Evolutionary conservation across 2,113 vertebrate species (phyloP).

Genomic region (Tachycineta bicolor): DNA sequence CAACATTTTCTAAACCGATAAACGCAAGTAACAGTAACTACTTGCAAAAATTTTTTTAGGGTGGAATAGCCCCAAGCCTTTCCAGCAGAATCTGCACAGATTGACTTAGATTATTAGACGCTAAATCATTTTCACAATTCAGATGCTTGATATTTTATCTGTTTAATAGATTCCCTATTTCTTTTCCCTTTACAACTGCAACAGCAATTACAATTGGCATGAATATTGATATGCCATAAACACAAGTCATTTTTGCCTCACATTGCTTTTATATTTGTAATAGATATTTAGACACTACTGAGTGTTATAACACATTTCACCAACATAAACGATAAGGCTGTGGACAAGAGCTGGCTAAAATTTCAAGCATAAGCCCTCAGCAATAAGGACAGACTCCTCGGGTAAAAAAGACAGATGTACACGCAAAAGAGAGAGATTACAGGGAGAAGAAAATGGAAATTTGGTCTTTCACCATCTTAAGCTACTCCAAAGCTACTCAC

Average conservation of each 20-base stretch:
- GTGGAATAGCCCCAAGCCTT: not conserved
- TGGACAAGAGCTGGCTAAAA: not conserved
- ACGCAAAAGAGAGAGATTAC: not conserved
- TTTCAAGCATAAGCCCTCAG: not conserved
- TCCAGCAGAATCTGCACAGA: slow-evolving; percentile 19
- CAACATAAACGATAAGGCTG: not conserved
- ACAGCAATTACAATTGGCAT: slow-evolving; percentile 16
- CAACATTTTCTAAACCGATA: not conserved
- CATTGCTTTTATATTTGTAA: not conserved
- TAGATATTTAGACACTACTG: not conserved
- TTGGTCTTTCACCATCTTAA: not conserved
- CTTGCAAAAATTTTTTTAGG: not conserved
- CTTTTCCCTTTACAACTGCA: not conserved
- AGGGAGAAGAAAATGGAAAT: not conserved
- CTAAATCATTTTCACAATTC: slow-evolving; percentile 43
- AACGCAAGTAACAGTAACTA: not conserved
- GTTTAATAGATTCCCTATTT: slow-evolving; percentile 3
- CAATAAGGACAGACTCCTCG: not conserved
- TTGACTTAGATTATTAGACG: slow-evolving; percentile 15
- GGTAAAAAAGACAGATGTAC: not conserved
- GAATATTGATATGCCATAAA: slow-evolving; percentile 13
- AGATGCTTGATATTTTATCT: slow-evolving; percentile 25
- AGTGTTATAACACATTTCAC: not conserved
- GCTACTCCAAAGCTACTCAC: not conserved
- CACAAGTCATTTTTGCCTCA: not conserved